Conservation (phyloP, 2,888 invertebrate species). For the Trichopria drosophilae region DNA sequence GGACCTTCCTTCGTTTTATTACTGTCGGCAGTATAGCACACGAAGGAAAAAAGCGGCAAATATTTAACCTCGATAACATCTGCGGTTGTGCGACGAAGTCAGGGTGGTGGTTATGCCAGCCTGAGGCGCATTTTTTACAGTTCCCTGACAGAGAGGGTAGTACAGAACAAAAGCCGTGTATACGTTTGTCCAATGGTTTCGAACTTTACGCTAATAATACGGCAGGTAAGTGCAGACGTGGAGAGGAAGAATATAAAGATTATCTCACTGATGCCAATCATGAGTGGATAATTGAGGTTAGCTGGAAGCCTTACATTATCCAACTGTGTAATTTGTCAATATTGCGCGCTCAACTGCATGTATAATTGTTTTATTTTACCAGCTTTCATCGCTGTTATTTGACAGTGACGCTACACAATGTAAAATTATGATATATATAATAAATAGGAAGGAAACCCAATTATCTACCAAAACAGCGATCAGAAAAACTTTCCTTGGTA, state of each 20-base stretch:
- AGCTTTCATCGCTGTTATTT: too few species aligned
- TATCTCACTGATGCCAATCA: conserved; percentile 37
- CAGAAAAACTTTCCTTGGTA: too few species aligned
- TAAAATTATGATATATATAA: too few species aligned
- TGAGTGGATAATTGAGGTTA: conserved; percentile 38
- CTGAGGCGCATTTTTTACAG: conserved; percentile 17
- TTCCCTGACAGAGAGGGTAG: conserved; percentile 1
- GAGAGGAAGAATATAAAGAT: conserved; percentile 37
- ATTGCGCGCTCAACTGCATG: conserved; percentile 1
- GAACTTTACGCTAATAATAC: conserved; percentile 4
- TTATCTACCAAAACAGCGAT: too few species aligned
- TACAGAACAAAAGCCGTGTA: not conserved
- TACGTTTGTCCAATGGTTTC: conserved; percentile 3
- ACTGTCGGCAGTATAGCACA: conserved; percentile 20
- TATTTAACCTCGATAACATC: conserved; percentile 42
- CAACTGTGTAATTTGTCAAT: conserved; percentile 3
- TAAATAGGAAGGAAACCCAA: too few species aligned
- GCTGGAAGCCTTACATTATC: conserved; percentile 31
- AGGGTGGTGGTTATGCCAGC: conserved; percentile 32
- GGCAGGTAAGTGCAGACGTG: conserved; percentile 32
- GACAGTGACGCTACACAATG: too few species aligned
- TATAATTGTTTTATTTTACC: too few species aligned
- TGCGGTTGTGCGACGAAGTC: conserved; percentile 29
- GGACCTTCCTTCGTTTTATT: conserved; percentile 31
- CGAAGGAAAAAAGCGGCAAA: conserved; percentile 25